Evolutionary conservation across 2,113 vertebrate species (phyloP), one percentile per base, ranked within the genome.

Genomic region (Catharus bicknelli): DNA sequence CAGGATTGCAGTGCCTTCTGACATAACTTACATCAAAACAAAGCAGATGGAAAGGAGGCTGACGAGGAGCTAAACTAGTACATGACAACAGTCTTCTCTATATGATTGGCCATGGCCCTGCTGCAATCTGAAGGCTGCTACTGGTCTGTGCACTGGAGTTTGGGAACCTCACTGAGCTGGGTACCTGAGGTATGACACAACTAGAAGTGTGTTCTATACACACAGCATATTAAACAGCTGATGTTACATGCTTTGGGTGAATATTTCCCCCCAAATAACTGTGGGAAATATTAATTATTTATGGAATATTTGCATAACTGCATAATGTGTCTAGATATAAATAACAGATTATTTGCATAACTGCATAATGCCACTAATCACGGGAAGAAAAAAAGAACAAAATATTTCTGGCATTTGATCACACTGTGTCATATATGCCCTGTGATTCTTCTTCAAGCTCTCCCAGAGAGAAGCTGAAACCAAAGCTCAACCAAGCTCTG

Each of bases 321-420:
- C 97, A 98, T 98, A 98, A 98, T 98, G 95, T 96, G 95, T 96
- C 97, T 97, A 96, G 97, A 97, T 98, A 97, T 98, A 98, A 98
- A 97, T 98, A 98, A 98, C 97, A 97, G 95, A 97, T 97, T 98
- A 98, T 98, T 98, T 98, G 97, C 97, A 98, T 98, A 98, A 97
- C 97, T 97, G 97, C 97, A 98, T 98, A 97, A 98, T 98, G 95
- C 95, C 86, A 97, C 96, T 97, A 98, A 98, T 98, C 97, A 98
- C 83, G 88, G 93, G 91, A 90, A 92, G 89, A 85, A 93, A 95
- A 97, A 97, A 97, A 97, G 95, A 96, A 96, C 96, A 97, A 97
- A 98, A 97, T 97, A 97, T 97, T 98, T 98, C 97, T 97, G 95
- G 96, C 91, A 95, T 95, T 91, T 92, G 97, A 97, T 97, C 97